Percentiles rank a stretch among this genome's conserved stretches.
Evolutionary conservation across 1,140 invertebrate genomes (phyloP).

Genomic region (Dicyema japonicum): DNA sequence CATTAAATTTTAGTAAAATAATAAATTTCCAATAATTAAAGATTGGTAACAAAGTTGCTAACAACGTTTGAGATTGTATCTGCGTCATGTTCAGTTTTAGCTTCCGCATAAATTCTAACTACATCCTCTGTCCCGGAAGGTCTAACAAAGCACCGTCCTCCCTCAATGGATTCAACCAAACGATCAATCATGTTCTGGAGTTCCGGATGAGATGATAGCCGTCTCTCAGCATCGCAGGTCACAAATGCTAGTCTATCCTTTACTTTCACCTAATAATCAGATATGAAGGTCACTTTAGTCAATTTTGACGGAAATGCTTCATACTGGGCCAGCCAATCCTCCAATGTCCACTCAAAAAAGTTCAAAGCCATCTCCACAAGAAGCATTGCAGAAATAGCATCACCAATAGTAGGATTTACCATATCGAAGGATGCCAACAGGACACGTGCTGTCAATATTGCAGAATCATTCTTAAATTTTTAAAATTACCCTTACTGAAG

Average conservation of each 20-base stretch:
- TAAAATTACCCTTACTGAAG: too few species aligned
- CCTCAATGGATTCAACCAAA: conserved; percentile 24
- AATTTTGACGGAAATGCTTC: conserved; percentile 50
- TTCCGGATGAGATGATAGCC: conserved; percentile 37
- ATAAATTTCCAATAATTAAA: too few species aligned
- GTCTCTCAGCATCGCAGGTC: conserved; percentile 49
- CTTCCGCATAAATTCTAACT: conserved; percentile 75
- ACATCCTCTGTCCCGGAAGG: conserved; percentile 88
- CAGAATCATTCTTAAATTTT: too few species aligned
- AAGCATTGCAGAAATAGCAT: conserved; percentile 74
- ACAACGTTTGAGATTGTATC: too few species aligned
- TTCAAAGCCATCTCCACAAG: conserved; percentile 59
- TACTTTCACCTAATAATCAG: conserved; percentile 10
- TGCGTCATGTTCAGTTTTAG: conserved; percentile 27
- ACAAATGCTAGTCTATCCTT: conserved; percentile 44
- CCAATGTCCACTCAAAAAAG: conserved; percentile 36
- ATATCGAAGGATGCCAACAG: conserved; percentile 1
- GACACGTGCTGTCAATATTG: background rate
- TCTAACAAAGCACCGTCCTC: conserved; percentile 53
- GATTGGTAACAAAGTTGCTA: too few species aligned
- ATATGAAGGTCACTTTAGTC: conserved; percentile 32
- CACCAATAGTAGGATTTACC: conserved; percentile 47
- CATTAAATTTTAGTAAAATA: too few species aligned
- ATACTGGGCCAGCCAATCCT: conserved; percentile 43
- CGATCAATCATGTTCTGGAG: conserved; percentile 46